Evolutionary conservation across 1,140 invertebrate genomes (phyloP).

Genomic region (Zelostemma sp.): DNA sequence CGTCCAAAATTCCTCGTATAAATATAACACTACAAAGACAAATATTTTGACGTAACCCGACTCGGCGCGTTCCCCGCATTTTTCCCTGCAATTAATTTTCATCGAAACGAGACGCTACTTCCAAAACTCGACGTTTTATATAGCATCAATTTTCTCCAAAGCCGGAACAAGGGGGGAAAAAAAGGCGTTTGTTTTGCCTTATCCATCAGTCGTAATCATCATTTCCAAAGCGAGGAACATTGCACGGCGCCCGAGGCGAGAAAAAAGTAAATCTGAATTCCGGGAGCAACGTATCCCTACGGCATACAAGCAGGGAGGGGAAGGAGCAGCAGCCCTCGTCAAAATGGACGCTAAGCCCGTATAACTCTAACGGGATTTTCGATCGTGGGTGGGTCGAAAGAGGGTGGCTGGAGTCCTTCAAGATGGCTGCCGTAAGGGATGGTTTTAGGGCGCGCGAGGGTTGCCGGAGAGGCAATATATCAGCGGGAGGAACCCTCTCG

Average conservation of each 20-base stretch:
- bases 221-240: neutral
- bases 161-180: too few relatives aligned
- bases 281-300: constrained; percentile 5
- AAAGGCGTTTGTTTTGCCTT: too few relatives aligned
- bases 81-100: too few relatives aligned
- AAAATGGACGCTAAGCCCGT: constrained; percentile 70
- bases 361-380: constrained; percentile 71
- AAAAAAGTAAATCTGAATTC: constrained; percentile 19
- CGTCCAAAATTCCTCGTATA: constrained; percentile 34
- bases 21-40: constrained; percentile 26
- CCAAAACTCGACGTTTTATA: too few relatives aligned
- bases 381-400: constrained; percentile 64
- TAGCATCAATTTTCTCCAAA: too few relatives aligned
- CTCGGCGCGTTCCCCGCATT: too few relatives aligned
- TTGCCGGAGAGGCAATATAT: constrained; percentile 65
- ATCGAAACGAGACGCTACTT: too few relatives aligned
- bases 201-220: neutral
- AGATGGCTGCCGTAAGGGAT: constrained; percentile 70
- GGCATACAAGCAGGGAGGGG: constrained; percentile 18
- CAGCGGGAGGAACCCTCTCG: constrained; percentile 50
- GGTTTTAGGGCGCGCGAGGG: constrained; percentile 63
- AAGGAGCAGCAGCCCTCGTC: constrained; percentile 49
- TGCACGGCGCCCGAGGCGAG: neutral
- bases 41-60: too few relatives aligned
- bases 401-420: constrained; percentile 61